Percentiles rank a stretch among this genome's conserved stretches.
phyloP scores from a whole-genome alignment of 2,113 vertebrate species.

The Gallinago media region DNA sequence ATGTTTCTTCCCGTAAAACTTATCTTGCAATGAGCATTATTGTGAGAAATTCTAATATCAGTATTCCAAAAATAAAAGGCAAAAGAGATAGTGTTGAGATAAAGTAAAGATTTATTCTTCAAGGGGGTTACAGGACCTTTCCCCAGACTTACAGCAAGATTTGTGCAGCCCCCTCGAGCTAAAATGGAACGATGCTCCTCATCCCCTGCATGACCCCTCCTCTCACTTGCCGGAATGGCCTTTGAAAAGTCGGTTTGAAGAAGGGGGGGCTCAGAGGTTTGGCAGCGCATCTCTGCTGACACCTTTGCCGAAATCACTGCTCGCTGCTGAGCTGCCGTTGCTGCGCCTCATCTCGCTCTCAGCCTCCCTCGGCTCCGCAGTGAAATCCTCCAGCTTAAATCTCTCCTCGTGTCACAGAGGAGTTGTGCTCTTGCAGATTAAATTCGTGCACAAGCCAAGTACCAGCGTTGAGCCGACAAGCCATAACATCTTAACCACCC shows the following conservation, averaged over 20 bases:
- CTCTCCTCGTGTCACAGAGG: rapidly evolving
- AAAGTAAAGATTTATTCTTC: background rate
- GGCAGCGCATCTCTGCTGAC: background rate
- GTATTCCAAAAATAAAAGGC: background rate
- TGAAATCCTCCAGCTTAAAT: rapidly evolving
- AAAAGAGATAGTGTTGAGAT: background rate
- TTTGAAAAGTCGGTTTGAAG: background rate
- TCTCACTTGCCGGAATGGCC: background rate
- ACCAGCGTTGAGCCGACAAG: background rate
- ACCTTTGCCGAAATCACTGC: background rate
- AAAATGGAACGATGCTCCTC: background rate
- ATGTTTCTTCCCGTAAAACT: background rate
- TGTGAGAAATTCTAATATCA: background rate
- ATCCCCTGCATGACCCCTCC: background rate
- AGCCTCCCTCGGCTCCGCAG: rapidly evolving
- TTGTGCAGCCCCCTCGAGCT: background rate
- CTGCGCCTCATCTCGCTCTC: background rate
- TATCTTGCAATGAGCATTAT: background rate
- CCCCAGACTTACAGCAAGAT: background rate
- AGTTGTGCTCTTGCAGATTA: background rate
- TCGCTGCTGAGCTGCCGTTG: background rate
- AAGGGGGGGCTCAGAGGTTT: background rate
- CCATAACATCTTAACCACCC: background rate
- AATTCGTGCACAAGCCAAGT: background rate
- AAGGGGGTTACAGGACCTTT: background rate